Base-by-base conservation (phyloP, 2,888 invertebrate species). In the Pristionchus arcanus region DNA sequence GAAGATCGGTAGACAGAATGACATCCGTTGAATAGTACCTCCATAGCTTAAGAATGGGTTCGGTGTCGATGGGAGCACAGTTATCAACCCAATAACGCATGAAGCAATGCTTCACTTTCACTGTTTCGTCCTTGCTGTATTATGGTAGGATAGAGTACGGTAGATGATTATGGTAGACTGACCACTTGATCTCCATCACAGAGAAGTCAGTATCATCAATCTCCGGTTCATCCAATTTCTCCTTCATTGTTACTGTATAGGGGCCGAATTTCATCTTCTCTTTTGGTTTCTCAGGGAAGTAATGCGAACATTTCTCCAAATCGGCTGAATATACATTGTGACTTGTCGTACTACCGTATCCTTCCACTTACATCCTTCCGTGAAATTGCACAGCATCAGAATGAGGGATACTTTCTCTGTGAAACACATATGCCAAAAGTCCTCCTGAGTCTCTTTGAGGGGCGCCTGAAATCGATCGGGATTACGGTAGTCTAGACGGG, bases 381-480 rank as follows among this genome's bases (percentile, higher is more conserved):
- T 68, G 42, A 87, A 87, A 28, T 87, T 42, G 87, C 87, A 87
- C 15, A 87, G 87, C 87, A 87, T 87, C 21, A 87, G 66, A 59
- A 87, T 87, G 28, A 87, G 42, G 2, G 87, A 63, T 16, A 68
- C 68, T 49, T 87, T 87, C 87, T 87, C 87, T 1, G 55, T 68
- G 87, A 15, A 68, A 19, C 63, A 63, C 87, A 87, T 87, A 19
- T 68, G 49, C 87, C 87, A 87, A 31, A 87, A 87, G 28, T 87
- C 87, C 15, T 87, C 87, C 7, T 28, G 25, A 21, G 87, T 68
- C n/a, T 87, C 68, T 1, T 37, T 42, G 19, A 87, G 68, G n/a
- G 87, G 87, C 7, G 49, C 87, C 87, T 87, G 98, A 97, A 98
- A 85, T 55, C 34, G 28, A 34, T 31, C 0, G 59, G 2, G 31